Evolutionary conservation across 2,113 vertebrate genomes (phyloP).

Genomic region (Semnopithecus entellus): DNA sequence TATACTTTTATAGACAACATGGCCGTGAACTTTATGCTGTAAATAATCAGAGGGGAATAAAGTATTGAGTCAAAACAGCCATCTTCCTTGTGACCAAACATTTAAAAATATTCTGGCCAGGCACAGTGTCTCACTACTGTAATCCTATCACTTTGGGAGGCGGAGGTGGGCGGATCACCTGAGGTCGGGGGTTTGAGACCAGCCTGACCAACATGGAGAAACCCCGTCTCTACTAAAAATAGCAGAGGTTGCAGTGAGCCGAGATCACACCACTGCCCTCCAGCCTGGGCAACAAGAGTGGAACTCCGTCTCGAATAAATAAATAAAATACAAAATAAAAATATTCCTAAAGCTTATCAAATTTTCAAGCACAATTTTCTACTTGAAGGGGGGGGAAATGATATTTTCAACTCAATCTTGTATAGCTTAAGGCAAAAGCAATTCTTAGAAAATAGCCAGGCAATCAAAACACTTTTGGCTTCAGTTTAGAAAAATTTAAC

Average conservation of each 20-base stretch:
- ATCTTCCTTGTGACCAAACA: neutral
- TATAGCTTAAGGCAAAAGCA: conserved; percentile 1
- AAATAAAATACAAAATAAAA: neutral
- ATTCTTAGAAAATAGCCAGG: conserved; percentile 24
- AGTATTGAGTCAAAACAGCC: neutral
- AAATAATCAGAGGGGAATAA: conserved; percentile 37
- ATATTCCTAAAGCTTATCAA: neutral
- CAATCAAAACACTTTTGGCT: neutral
- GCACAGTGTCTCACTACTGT: too few species aligned
- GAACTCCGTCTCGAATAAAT: too few species aligned
- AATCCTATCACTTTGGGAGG: too few species aligned
- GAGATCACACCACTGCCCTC: too few species aligned
- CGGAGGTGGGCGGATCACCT: too few species aligned
- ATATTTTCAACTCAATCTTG: conserved; percentile 7
- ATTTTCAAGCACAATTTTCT: conserved; percentile 37
- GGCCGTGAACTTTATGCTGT: neutral
- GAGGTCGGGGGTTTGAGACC: too few species aligned
- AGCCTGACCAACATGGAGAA: too few species aligned
- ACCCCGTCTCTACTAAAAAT: too few species aligned
- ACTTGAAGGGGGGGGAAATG: neutral
- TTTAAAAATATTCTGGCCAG: neutral
- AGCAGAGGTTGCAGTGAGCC: too few species aligned
- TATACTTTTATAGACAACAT: conserved; percentile 39
- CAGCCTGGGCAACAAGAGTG: too few species aligned
- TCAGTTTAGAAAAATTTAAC: neutral